Conservation (phyloP, 2,797 vertebrate species). For the Gorsachius magnificus region DNA sequence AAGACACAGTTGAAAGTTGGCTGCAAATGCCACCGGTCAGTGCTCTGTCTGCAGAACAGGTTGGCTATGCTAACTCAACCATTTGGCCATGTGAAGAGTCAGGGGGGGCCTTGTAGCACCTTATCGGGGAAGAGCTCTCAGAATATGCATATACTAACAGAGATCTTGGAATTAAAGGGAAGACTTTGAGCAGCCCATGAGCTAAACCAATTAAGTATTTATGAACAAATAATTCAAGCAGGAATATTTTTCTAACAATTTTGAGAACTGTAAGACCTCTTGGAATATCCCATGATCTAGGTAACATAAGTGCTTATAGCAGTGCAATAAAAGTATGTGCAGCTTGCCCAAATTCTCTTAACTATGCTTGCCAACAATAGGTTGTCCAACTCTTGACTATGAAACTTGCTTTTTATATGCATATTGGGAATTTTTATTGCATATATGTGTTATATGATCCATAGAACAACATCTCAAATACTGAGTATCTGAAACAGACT, state of each 20-base stretch:
- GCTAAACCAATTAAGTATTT: background rate
- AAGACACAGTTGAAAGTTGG: accelerated
- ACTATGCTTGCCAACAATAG: background rate
- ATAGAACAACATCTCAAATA: background rate
- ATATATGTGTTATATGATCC: background rate
- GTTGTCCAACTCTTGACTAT: background rate
- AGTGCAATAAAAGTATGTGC: background rate
- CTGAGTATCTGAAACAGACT: background rate
- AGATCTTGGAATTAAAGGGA: background rate
- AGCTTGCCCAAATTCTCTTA: background rate
- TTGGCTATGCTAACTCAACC: background rate
- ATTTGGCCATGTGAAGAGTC: background rate
- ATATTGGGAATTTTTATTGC: background rate
- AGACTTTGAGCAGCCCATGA: background rate
- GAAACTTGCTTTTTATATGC: background rate
- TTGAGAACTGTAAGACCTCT: background rate
- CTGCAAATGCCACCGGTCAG: background rate
- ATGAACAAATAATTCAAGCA: background rate
- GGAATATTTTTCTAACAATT: background rate
- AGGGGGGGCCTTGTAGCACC: background rate
- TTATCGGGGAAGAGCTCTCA: background rate
- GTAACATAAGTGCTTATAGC: background rate
- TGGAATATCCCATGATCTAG: background rate
- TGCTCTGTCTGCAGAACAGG: background rate
- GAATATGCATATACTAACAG: background rate